Evolutionary conservation across 2,888 invertebrate species (phyloP).

Genomic region (Neoaliturus tenellus): DNA sequence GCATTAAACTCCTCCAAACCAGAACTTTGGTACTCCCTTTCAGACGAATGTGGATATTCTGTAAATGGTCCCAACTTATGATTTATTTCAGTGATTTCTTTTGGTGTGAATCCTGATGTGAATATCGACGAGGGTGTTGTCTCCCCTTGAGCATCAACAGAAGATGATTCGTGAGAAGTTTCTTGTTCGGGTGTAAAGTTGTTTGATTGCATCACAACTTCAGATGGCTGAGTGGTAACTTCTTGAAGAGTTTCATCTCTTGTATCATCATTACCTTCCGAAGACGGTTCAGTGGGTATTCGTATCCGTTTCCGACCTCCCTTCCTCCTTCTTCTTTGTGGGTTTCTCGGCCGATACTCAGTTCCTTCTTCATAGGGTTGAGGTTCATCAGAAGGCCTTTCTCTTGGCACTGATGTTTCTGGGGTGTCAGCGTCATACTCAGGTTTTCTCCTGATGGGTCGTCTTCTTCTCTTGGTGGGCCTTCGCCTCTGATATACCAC

Average conservation of each 20-base stretch:
- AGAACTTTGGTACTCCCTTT: not conserved
- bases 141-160: not conserved
- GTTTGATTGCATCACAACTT: slow-evolving; percentile 35
- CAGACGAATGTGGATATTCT: not conserved
- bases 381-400: not conserved
- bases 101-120: slow-evolving; percentile 43
- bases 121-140: slow-evolving; percentile 5
- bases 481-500: slow-evolving; percentile 59
- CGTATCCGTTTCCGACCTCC: slow-evolving; percentile 60
- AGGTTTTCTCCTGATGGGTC: slow-evolving; percentile 62
- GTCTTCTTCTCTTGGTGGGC: slow-evolving; percentile 64
- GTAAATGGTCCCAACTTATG: slow-evolving; percentile 46
- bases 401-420: slow-evolving; percentile 31
- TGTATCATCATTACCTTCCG: slow-evolving; percentile 29
- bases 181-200: not conserved
- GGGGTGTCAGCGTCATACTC: slow-evolving; percentile 44
- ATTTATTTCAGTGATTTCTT: slow-evolving; percentile 51
- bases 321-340: slow-evolving; percentile 63
- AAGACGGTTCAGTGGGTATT: slow-evolving; percentile 43
- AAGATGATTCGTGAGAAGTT: not conserved
- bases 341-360: slow-evolving; percentile 51
- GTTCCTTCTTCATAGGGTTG: slow-evolving; percentile 6
- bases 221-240: slow-evolving; percentile 41
- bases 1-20: not conserved
- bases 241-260: slow-evolving; percentile 11